Conservation (phyloP, 2,113 vertebrate species). For the Nycticorax nycticorax region DNA sequence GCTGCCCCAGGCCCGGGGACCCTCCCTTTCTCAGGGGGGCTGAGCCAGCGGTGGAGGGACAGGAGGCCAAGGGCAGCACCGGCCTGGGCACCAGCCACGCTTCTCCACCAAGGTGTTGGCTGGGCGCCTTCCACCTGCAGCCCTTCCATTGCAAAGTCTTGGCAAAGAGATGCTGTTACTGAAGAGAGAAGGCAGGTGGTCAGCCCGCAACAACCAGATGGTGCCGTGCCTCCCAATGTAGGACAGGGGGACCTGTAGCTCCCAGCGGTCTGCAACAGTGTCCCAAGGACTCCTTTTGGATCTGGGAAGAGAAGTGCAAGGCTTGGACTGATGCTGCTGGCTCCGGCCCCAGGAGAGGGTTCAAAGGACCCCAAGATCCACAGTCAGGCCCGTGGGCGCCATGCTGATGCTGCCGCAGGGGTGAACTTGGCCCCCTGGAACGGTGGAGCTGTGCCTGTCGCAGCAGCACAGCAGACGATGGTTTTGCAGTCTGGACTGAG, state of each 20-base stretch:
- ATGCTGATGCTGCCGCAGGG: neutral
- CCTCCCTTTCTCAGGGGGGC: neutral
- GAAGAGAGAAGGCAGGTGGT: constrained; percentile 1
- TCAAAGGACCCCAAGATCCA: neutral
- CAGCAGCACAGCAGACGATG: neutral
- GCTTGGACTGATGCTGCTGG: neutral
- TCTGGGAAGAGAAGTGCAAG: neutral
- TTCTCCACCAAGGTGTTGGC: neutral
- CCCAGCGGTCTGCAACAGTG: neutral
- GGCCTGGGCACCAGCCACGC: too few species aligned
- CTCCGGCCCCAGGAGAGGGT: neutral
- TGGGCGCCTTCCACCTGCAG: neutral
- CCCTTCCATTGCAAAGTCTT: neutral
- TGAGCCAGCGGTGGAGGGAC: neutral
- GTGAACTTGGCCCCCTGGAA: neutral
- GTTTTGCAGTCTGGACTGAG: neutral
- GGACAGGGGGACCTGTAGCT: neutral
- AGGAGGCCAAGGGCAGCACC: neutral
- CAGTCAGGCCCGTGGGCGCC: accelerated
- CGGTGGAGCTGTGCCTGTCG: neutral
- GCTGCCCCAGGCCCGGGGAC: neutral
- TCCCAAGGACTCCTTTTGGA: neutral
- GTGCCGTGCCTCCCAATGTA: constrained; percentile 4
- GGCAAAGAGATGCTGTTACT: neutral
- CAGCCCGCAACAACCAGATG: constrained; percentile 2